Base-by-base conservation (phyloP, 2,888 invertebrate species). In the Parelbella ahira region DNA sequence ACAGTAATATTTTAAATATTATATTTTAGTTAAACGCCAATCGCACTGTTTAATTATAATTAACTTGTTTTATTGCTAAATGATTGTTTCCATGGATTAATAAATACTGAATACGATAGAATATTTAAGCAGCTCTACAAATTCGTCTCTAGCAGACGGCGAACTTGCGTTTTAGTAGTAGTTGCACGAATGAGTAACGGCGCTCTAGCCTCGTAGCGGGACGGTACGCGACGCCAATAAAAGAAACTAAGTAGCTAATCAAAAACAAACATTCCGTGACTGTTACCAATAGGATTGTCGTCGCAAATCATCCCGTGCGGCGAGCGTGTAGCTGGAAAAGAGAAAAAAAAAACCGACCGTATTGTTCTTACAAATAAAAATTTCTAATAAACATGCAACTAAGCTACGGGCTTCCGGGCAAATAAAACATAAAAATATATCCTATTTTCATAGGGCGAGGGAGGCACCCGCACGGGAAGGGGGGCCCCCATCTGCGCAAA, bases 341-440 rank as follows among this genome's bases (percentile, higher is more conserved):
- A 63, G 60, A 58, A 67, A 76, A 67, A n/a, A 75, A 69, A 68
- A 63, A 58, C 55, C 63, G 60, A 58, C 55, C 61, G 71, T 73
- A 81, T 80, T 75, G 72, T 80, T 73, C 79, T 81, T 83, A 86
- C 79, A 86, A 87, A 87, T 86, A 87, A 86, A 84, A 86, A 86
- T 63, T 84, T 83, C 83, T 84, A 86, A 86, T 87, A 87, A 87
- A 86, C 86, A 87, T 86, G 86, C 86, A 86, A 86, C 86, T 87
- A 86, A 87, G 82, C 84, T 77, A 72, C 78, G 68, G 70, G 77
- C 84, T 87, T 87, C 86, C 86, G 87, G 80, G 81, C 78, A 82
- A 87, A 87, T 87, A 86, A 87, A 87, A 87, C 86, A 87, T 87
- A 87, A 87, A 87, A 87, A 87, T 87, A 87, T 86, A 86, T 86